Conservation (phyloP, 2,888 invertebrate species). For the Polydrusus pterygomalis region DNA sequence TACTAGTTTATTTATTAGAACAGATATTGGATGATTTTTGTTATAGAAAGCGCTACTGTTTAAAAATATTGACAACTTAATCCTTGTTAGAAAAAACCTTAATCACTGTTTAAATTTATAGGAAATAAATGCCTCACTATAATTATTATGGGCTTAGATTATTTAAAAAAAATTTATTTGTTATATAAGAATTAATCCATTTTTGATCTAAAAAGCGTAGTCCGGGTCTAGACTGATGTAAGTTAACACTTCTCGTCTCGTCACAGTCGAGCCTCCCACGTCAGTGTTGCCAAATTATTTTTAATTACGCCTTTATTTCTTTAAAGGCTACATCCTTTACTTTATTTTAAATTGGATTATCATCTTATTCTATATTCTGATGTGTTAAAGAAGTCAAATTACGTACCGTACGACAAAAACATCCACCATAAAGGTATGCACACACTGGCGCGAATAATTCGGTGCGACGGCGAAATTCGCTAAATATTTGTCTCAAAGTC, state of each 20-base stretch:
- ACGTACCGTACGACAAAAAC: not conserved
- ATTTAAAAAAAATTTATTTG: no score
- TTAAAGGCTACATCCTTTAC: no score
- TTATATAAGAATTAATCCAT: no score
- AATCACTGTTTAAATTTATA: not conserved
- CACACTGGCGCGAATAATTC: no score
- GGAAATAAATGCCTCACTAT: not conserved
- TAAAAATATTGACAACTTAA: not conserved
- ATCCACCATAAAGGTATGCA: not conserved
- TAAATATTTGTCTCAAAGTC: no score
- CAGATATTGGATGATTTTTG: not conserved
- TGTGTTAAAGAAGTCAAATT: not conserved
- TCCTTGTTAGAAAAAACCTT: not conserved
- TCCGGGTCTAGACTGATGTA: not conserved
- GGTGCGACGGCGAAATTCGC: no score
- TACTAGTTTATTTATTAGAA: not conserved
- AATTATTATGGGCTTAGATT: no score
- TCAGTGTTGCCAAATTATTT: not conserved
- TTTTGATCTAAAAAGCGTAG: not conserved
- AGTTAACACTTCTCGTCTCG: slow-evolving; percentile 11
- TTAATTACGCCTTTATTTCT: no score
- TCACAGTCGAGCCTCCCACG: slow-evolving; percentile 33
- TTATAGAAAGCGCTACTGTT: not conserved
- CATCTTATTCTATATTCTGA: no score
- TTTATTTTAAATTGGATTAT: no score